Conservation (phyloP, 2,888 invertebrate genomes). For the Apamea crenata region DNA sequence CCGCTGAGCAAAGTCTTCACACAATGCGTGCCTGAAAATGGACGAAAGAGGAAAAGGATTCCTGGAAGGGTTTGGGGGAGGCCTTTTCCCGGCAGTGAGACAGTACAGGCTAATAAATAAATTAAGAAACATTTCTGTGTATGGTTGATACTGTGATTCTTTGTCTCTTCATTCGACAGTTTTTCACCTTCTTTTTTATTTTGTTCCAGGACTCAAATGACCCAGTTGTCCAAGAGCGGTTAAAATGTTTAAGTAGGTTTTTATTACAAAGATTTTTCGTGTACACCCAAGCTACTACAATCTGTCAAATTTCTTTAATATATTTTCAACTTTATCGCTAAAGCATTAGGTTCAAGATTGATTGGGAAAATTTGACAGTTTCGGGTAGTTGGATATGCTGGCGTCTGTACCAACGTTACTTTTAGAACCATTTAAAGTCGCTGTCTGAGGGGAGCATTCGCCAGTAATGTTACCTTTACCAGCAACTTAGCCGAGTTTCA, state of each 20-base stretch:
- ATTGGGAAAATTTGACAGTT: no score
- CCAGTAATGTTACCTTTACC: background rate
- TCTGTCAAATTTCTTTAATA: no score
- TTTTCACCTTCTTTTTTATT: background rate
- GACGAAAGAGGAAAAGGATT: background rate
- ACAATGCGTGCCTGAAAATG: background rate
- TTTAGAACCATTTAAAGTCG: background rate
- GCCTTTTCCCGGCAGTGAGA: background rate
- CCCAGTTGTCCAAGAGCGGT: background rate
- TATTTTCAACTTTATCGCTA: no score
- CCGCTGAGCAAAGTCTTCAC: background rate
- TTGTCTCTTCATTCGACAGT: background rate
- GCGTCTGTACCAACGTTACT: background rate
- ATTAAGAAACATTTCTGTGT: background rate
- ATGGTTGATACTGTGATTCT: background rate
- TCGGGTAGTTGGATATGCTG: no score
- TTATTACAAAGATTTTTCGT: background rate
- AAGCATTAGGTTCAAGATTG: no score
- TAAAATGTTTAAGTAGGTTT: constrained; percentile 1
- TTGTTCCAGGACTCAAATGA: background rate
- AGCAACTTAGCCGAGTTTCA: background rate
- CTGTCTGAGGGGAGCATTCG: background rate
- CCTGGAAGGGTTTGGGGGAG: background rate
- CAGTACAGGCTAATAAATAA: no score
- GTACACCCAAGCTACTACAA: background rate